These are phyloP conservation scores for Drosophila navojoa DNA, from an alignment of 1,140 invertebrate genomes.

Conservation along the genomic window DNA sequence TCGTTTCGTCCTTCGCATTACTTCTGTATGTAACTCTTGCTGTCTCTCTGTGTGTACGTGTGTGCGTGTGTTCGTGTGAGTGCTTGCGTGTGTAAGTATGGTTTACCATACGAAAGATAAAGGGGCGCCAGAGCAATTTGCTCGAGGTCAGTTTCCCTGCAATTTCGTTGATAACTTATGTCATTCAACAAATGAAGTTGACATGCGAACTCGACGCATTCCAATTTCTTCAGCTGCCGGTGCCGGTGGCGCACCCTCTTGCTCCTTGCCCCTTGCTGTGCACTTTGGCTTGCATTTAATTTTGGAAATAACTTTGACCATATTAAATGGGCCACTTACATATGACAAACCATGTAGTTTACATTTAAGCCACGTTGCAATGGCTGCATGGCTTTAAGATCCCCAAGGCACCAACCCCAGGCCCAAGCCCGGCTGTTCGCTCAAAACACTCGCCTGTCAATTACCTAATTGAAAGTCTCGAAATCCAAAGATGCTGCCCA, in stretches of 20 bases:
- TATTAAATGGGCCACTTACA: constrained; percentile 63
- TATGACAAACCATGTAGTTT: constrained; percentile 49
- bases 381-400: constrained; percentile 43
- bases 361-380: constrained; percentile 50
- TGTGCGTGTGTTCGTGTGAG: constrained; percentile 23
- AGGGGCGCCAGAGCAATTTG: constrained; percentile 75
- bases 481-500: constrained; percentile 44
- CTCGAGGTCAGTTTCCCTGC: constrained; percentile 72
- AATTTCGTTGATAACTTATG: constrained; percentile 80
- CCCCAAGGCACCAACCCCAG: background rate
- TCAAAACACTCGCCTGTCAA: constrained; percentile 57
- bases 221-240: constrained; percentile 9
- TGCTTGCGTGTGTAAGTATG: constrained; percentile 30
- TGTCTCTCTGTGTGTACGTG: background rate
- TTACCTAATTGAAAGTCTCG: constrained; percentile 76
- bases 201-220: constrained; percentile 53
- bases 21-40: constrained; percentile 12
- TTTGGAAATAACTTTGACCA: constrained; percentile 70
- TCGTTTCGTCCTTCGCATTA: constrained; percentile 47
- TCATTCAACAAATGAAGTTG: constrained; percentile 80
- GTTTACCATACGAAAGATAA: constrained; percentile 71
- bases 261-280: background rate
- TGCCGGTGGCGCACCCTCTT: background rate
- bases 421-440: background rate
- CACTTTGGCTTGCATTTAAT: constrained; percentile 62